Conservation (phyloP, 2,888 invertebrate genomes). For the Spilosoma lubricipeda region DNA sequence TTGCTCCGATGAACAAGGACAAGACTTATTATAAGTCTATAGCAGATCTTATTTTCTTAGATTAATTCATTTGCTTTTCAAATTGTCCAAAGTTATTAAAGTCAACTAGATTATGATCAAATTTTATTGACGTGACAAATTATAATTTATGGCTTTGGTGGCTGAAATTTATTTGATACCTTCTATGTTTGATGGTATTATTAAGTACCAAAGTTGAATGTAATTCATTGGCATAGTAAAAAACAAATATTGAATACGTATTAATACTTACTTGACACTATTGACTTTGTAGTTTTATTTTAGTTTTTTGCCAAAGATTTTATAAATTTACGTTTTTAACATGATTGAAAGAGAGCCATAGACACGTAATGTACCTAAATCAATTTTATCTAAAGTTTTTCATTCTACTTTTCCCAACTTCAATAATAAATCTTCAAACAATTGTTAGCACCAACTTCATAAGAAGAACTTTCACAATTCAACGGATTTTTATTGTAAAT, state of each 20-base stretch:
- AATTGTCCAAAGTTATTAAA: neutral
- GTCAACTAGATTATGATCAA: neutral
- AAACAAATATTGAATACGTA: neutral
- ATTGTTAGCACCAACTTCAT: neutral
- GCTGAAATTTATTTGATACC: neutral
- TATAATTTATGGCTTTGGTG: neutral
- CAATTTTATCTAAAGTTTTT: neutral
- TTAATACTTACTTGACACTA: neutral
- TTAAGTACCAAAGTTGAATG: neutral
- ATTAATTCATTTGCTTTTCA: slow-evolving; percentile 11
- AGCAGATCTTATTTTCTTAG: slow-evolving; percentile 7
- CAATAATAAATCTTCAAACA: neutral
- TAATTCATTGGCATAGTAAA: neutral
- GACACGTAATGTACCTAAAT: neutral
- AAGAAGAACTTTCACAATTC: neutral
- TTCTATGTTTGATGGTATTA: neutral
- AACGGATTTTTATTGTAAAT: neutral
- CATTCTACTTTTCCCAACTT: neutral
- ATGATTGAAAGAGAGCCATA: neutral
- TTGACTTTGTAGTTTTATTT: neutral
- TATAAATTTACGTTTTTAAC: neutral
- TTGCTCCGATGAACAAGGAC: slow-evolving; percentile 4
- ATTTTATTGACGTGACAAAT: neutral
- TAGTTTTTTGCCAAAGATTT: neutral
- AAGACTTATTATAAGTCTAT: neutral